phyloP scores from a whole-genome alignment of 2,797 vertebrate genomes.

The Melanotaenia pygmaea region DNA sequence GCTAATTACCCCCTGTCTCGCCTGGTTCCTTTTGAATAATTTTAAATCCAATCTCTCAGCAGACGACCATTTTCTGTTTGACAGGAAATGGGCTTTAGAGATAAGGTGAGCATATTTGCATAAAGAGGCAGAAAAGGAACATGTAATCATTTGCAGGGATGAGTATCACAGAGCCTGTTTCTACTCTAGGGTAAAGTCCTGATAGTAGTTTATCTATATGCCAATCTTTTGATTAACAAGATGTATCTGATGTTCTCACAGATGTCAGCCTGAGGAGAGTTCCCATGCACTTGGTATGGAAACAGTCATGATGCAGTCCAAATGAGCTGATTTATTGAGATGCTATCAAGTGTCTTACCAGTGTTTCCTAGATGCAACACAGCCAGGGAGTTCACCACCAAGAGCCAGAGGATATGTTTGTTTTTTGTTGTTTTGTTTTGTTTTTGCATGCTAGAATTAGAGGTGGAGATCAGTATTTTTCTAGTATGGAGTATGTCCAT shows the following conservation, averaged over 20 bases:
- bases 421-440: background rate
- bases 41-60: slow-evolving; percentile 66
- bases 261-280: slow-evolving; percentile 56
- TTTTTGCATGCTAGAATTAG: background rate
- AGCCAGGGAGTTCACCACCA: slow-evolving; percentile 27
- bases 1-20: slow-evolving; percentile 60
- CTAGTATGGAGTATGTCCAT: background rate
- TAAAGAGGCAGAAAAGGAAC: slow-evolving; percentile 63
- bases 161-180: slow-evolving; percentile 35
- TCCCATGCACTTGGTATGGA: slow-evolving; percentile 39
- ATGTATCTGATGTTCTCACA: slow-evolving; percentile 58
- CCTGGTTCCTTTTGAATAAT: slow-evolving; percentile 45
- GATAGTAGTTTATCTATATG: slow-evolving; percentile 50
- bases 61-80: slow-evolving; percentile 72
- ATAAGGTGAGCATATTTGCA: slow-evolving; percentile 71
- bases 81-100: slow-evolving; percentile 66
- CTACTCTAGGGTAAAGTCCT: slow-evolving; percentile 49
- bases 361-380: slow-evolving; percentile 31
- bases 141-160: slow-evolving; percentile 64
- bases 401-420: background rate
- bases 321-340: slow-evolving; percentile 62
- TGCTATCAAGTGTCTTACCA: slow-evolving; percentile 39
- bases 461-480: background rate
- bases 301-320: slow-evolving; percentile 49
- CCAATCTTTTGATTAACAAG: slow-evolving; percentile 43